Conservation (phyloP, 2,888 invertebrate species). For the Lasioglossum zephyrum region DNA sequence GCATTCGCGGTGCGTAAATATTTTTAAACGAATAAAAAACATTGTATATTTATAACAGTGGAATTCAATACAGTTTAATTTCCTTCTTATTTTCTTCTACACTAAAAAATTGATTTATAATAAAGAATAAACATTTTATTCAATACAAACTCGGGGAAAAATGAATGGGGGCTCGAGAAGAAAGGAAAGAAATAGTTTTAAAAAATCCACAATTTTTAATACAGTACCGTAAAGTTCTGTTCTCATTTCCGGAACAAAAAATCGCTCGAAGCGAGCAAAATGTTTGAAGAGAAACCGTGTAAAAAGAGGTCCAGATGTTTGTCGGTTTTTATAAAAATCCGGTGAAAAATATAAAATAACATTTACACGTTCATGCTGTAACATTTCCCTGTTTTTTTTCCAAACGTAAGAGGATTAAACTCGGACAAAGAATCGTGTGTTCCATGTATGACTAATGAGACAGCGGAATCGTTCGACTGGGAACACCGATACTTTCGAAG, state of each 20-base stretch:
- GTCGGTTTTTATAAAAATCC: background rate
- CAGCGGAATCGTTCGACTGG: background rate
- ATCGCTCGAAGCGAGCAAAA: background rate
- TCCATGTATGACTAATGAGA: background rate
- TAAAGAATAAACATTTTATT: background rate
- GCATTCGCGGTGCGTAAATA: background rate
- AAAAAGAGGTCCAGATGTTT: background rate
- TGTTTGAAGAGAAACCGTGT: background rate
- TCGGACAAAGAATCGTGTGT: background rate
- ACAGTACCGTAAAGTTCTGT: background rate
- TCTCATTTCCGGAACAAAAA: background rate
- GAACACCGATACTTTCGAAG: background rate
- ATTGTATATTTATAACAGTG: background rate
- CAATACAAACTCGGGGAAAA: background rate
- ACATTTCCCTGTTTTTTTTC: background rate
- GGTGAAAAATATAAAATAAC: background rate
- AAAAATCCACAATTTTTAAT: too few relatives aligned
- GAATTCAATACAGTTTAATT: background rate
- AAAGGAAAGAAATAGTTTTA: background rate
- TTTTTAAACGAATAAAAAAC: background rate
- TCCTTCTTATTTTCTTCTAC: background rate
- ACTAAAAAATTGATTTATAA: background rate
- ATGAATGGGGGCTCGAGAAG: background rate
- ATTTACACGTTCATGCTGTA: background rate
- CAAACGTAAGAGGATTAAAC: background rate